A percentile compares a stretch with the other conserved stretches of the same genome.
Conservation (phyloP, 2,888 invertebrate genomes). For the Macaria notata region DNA sequence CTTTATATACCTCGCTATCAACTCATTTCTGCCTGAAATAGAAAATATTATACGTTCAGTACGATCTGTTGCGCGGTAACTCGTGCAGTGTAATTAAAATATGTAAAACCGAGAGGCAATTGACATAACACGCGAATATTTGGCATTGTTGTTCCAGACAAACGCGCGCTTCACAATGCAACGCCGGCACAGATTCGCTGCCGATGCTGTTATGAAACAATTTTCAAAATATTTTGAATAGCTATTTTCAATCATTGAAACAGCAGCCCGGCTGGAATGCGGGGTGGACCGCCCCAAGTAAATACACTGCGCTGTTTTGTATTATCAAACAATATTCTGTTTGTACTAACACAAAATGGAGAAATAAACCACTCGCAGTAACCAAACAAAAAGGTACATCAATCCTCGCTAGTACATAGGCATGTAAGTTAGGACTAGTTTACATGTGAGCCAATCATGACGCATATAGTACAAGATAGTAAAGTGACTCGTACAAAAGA, state of each 20-base stretch:
- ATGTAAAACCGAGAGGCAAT: conserved; percentile 47
- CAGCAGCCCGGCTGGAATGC: conserved; percentile 72
- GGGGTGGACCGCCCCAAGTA: conserved; percentile 57
- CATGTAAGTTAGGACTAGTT: neutral
- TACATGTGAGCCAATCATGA: conserved; percentile 2
- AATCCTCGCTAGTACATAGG: too few species aligned
- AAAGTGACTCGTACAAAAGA: conserved; percentile 3
- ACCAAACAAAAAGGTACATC: too few species aligned
- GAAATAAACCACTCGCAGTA: too few species aligned
- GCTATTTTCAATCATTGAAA: conserved; percentile 81
- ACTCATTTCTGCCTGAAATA: conserved; percentile 97
- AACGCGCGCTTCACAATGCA: conserved; percentile 61
- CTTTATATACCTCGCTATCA: conserved; percentile 99
- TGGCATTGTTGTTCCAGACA: conserved; percentile 61
- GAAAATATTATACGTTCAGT: conserved; percentile 39
- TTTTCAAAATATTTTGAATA: conserved; percentile 82
- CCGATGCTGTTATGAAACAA: conserved; percentile 75
- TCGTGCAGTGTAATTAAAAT: conserved; percentile 37
- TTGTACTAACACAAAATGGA: conserved; percentile 1
- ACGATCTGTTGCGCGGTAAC: conserved; percentile 21
- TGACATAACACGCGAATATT: conserved; percentile 68
- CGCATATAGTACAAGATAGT: conserved; percentile 12
- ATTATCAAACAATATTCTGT: conserved; percentile 49
- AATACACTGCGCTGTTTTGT: conserved; percentile 41
- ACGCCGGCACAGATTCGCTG: conserved; percentile 52